Evolutionary conservation across 2,113 vertebrate genomes (phyloP).

Genomic region (Odontesthes bonariensis): DNA sequence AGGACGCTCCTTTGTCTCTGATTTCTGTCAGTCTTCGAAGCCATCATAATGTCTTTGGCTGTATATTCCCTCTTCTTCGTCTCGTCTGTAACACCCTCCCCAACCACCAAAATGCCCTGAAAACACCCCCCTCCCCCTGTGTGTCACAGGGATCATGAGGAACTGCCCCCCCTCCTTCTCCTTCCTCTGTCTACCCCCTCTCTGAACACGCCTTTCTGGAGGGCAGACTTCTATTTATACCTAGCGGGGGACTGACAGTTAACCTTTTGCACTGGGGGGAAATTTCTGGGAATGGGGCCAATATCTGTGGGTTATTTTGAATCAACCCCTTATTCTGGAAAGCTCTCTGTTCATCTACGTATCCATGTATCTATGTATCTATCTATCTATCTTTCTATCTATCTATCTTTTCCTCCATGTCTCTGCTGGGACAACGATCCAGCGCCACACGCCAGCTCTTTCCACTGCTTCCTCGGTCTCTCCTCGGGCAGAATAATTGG

Average conservation of each 20-base stretch:
- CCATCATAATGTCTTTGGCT: slow-evolving; percentile 61
- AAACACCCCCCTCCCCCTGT: slow-evolving; percentile 48
- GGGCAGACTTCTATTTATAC: slow-evolving; percentile 80
- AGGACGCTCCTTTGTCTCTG: slow-evolving; percentile 70
- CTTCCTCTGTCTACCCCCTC: slow-evolving; percentile 50
- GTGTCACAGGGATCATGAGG: slow-evolving; percentile 67
- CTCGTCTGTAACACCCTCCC: slow-evolving; percentile 31
- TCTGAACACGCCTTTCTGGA: slow-evolving; percentile 76
- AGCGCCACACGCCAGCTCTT: slow-evolving; percentile 69
- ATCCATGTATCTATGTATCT: slow-evolving; percentile 22
- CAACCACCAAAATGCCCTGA: slow-evolving; percentile 30
- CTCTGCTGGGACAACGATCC: slow-evolving; percentile 44
- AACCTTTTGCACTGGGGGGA: slow-evolving; percentile 82
- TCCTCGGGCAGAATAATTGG: slow-evolving; percentile 75
- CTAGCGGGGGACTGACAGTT: slow-evolving; percentile 83
- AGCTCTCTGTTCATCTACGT: slow-evolving; percentile 42
- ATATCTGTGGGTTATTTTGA: slow-evolving; percentile 66
- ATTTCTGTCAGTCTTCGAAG: slow-evolving; percentile 63
- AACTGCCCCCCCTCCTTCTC: slow-evolving; percentile 44
- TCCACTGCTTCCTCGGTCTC: slow-evolving; percentile 54
- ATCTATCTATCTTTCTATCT: slow-evolving; percentile 21
- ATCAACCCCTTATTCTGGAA: slow-evolving; percentile 58
- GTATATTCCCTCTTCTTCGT: slow-evolving; percentile 47
- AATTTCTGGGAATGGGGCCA: slow-evolving; percentile 79
- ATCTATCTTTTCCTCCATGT: slow-evolving; percentile 8